phyloP scores from a whole-genome alignment of 2,888 invertebrate species.

The Zhuqinia jingwanae region DNA sequence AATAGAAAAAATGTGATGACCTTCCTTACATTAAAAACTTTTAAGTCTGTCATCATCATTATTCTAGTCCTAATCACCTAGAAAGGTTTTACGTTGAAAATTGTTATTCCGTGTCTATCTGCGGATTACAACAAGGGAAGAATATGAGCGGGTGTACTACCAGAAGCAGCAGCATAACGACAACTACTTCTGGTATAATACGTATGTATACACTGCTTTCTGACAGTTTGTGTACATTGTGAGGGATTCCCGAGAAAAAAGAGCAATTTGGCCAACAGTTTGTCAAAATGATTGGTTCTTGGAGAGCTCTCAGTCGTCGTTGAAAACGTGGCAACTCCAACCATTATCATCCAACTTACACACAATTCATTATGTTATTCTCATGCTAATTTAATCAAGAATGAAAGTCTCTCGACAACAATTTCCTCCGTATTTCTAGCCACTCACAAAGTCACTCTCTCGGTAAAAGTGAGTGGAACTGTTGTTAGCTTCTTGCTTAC shows the following conservation, averaged over 20 bases:
- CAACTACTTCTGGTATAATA: no score
- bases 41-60: conserved; percentile 15
- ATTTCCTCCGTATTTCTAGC: conserved; percentile 62
- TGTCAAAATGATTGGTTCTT: conserved; percentile 69
- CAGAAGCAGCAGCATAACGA: background rate
- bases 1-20: background rate
- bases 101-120: conserved; percentile 13
- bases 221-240: no score
- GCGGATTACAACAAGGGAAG: background rate
- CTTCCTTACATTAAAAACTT: conserved; percentile 34
- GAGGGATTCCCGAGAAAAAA: conserved; percentile 9
- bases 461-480: conserved; percentile 5
- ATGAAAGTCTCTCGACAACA: conserved; percentile 74
- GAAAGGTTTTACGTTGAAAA: conserved; percentile 34
- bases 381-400: conserved; percentile 76
- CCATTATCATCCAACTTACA: conserved; percentile 74
- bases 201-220: no score
- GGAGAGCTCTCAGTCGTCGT: conserved; percentile 69
- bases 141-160: background rate
- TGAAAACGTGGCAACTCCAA: conserved; percentile 72
- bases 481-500: background rate
- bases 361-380: conserved; percentile 75
- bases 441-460: conserved; percentile 9
- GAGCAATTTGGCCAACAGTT: conserved; percentile 67
- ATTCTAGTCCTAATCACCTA: conserved; percentile 31